Evolutionary conservation across 2,888 invertebrate species (phyloP).

Genomic region (Erebia ligea): DNA sequence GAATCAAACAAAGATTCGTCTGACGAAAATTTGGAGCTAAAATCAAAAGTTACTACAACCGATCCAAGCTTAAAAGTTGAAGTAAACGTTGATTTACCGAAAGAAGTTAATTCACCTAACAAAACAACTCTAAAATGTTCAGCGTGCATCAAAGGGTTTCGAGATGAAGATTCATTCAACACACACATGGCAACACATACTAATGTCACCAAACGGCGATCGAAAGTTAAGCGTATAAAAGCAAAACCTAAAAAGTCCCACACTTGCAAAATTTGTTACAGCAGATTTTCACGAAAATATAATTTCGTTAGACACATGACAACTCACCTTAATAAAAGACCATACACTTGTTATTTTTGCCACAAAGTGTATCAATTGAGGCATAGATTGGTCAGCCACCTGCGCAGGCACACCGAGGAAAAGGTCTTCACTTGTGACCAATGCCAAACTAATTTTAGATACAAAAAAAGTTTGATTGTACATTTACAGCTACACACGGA

Average conservation of each 20-base stretch:
- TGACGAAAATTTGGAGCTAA: neutral
- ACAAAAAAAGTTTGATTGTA: neutral
- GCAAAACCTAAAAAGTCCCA: neutral
- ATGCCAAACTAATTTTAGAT: neutral
- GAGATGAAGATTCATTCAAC: neutral
- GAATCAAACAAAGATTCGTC: neutral
- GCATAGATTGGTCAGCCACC: neutral
- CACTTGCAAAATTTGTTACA: constrained; percentile 1
- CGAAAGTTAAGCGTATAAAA: neutral
- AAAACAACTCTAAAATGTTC: neutral
- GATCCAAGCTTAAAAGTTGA: neutral
- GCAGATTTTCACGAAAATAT: neutral
- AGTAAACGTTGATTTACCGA: neutral
- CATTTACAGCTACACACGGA: neutral
- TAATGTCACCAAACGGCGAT: constrained; percentile 1
- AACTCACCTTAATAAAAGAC: neutral
- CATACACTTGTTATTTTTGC: neutral
- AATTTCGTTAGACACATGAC: neutral
- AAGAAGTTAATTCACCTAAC: neutral
- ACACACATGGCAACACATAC: neutral
- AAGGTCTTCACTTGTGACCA: neutral
- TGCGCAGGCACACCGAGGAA: neutral
- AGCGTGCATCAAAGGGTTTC: neutral
- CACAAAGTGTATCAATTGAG: neutral
- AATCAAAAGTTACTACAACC: neutral